A percentile compares a stretch with the other conserved stretches of the same genome.
These are phyloP conservation scores for Araneus ventricosus DNA, from an alignment of 1,140 invertebrate species.

Conservation along the genomic window DNA sequence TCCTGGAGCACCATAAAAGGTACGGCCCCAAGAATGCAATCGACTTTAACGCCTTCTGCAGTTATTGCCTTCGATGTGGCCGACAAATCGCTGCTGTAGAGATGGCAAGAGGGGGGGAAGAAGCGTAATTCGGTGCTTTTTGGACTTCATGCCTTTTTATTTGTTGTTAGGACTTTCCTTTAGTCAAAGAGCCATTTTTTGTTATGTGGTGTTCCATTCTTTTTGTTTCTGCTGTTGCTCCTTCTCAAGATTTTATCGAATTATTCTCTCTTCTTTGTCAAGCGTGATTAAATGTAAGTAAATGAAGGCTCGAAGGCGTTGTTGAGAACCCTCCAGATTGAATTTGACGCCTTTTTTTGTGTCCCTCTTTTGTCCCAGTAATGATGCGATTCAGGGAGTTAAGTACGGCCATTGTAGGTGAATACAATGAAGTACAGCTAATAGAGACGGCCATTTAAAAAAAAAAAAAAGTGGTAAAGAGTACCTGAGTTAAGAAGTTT, in stretches of 20 bases:
- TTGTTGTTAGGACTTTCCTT: slow-evolving; percentile 14
- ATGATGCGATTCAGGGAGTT: not conserved
- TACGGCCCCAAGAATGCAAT: slow-evolving; percentile 54
- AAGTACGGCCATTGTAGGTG: slow-evolving; percentile 1
- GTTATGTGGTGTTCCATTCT: not conserved
- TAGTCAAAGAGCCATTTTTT: not conserved
- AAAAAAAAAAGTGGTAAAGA: not conserved
- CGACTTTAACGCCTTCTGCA: slow-evolving; percentile 60
- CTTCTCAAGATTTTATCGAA: slow-evolving; percentile 46
- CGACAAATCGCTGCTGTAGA: slow-evolving; percentile 42
- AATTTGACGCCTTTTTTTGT: not conserved
- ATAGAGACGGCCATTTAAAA: not conserved
- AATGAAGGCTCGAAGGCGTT: slow-evolving; percentile 15
- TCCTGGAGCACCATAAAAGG: slow-evolving; percentile 46
- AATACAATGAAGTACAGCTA: slow-evolving; percentile 10
- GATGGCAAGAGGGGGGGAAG: not conserved
- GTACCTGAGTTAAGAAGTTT: not conserved
- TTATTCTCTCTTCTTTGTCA: slow-evolving; percentile 57
- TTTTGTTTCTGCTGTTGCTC: not conserved
- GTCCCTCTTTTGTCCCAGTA: not conserved
- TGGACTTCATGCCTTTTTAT: slow-evolving; percentile 47
- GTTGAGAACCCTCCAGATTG: slow-evolving; percentile 37
- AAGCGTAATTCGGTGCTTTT: slow-evolving; percentile 23
- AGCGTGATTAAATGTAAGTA: slow-evolving; percentile 47
- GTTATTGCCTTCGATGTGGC: slow-evolving; percentile 50